Evolutionary conservation across 2,797 vertebrate genomes (phyloP).

Genomic region (Manis pentadactyla): DNA sequence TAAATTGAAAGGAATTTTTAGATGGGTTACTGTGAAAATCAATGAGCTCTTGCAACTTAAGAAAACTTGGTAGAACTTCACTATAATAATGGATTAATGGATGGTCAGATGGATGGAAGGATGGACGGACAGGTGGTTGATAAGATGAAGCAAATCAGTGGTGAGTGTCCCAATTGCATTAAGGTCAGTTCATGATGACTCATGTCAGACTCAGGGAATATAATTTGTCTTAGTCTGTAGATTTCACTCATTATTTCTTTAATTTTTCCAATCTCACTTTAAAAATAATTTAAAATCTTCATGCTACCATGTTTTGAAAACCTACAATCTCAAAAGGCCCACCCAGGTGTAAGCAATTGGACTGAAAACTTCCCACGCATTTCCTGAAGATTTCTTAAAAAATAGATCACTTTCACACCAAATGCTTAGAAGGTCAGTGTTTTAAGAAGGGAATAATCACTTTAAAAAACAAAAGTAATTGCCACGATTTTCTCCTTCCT

Average conservation of each 20-base stretch:
- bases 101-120: no score
- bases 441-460: background rate
- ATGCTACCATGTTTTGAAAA: background rate
- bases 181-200: background rate
- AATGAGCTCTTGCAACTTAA: background rate
- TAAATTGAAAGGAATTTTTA: background rate
- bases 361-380: background rate
- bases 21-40: background rate
- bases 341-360: background rate
- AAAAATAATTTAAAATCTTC: background rate
- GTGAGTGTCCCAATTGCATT: background rate
- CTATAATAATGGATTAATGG: background rate
- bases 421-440: background rate
- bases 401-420: background rate
- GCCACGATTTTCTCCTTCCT: background rate
- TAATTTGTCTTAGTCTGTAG: background rate
- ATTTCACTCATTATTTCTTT: background rate
- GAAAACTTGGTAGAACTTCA: background rate
- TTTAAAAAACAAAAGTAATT: fast-evolving
- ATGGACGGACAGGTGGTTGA: background rate
- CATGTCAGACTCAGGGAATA: background rate
- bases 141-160: no score
- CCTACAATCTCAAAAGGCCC: background rate
- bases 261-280: background rate
- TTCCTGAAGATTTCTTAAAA: constrained; percentile 21